Conservation (phyloP, 2,113 vertebrate genomes). For the Corythoichthys haematopterus region DNA sequence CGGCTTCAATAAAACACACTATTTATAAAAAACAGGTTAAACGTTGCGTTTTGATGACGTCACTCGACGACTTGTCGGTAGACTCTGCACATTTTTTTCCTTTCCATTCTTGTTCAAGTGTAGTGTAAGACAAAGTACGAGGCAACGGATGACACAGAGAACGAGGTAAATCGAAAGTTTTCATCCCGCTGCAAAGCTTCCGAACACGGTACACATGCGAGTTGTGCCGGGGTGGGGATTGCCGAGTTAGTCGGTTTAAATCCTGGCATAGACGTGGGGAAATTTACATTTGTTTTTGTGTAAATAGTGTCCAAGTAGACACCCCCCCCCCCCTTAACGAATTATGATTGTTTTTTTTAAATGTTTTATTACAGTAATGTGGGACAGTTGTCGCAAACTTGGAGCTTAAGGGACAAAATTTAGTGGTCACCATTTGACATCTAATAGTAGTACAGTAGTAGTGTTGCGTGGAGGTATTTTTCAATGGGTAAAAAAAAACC, state of each 20-base stretch:
- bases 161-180: constrained; percentile 2
- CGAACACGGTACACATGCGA: neutral
- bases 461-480: no score
- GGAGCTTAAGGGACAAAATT: no score
- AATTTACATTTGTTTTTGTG: neutral
- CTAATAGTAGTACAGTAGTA: no score
- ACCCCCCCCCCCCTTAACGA: no score
- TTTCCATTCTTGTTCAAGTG: neutral
- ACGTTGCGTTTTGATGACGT: constrained; percentile 5
- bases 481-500: no score
- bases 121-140: neutral
- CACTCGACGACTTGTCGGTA: neutral
- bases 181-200: neutral
- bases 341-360: no score
- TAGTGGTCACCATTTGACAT: no score
- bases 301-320: neutral
- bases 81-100: neutral
- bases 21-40: neutral
- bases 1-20: neutral
- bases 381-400: no score
- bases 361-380: no score
- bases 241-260: neutral
- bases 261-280: neutral
- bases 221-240: neutral
- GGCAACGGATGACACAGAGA: constrained; percentile 2